A percentile compares a stretch with the other conserved stretches of the same genome.
These are phyloP conservation scores for Ctenodactylus gundi DNA, from an alignment of 2,113 vertebrate genomes.

Conservation along the genomic window DNA sequence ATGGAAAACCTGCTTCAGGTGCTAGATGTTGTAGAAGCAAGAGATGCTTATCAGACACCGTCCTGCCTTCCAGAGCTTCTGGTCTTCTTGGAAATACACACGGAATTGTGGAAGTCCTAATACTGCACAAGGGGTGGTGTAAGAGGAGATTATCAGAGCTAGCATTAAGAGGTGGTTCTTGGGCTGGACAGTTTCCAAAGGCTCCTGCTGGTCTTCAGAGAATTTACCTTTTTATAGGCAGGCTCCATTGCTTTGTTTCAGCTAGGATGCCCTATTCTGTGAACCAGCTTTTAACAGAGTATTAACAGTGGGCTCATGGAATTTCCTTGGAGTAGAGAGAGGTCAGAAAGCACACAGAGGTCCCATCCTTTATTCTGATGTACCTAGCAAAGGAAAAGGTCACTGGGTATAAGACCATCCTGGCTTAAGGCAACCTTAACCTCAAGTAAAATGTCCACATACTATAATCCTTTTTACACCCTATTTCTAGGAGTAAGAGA, in stretches of 20 bases:
- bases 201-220: neutral
- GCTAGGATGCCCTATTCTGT: neutral
- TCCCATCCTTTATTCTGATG: neutral
- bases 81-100: neutral
- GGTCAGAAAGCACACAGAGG: neutral
- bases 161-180: neutral
- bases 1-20: neutral
- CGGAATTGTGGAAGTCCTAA: neutral
- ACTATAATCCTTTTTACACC: neutral
- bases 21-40: neutral
- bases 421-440: neutral
- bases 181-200: neutral
- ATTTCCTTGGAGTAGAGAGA: neutral
- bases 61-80: neutral
- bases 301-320: neutral
- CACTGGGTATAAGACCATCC: neutral
- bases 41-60: neutral
- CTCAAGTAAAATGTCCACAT: neutral
- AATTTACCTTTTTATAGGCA: neutral
- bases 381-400: neutral
- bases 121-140: neutral
- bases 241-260: neutral
- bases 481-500: neutral
- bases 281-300: neutral
- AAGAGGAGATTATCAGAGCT: neutral